Evolutionary conservation across 2,888 invertebrate species (phyloP).

Genomic region (Cryptocheilus praepositus): DNA sequence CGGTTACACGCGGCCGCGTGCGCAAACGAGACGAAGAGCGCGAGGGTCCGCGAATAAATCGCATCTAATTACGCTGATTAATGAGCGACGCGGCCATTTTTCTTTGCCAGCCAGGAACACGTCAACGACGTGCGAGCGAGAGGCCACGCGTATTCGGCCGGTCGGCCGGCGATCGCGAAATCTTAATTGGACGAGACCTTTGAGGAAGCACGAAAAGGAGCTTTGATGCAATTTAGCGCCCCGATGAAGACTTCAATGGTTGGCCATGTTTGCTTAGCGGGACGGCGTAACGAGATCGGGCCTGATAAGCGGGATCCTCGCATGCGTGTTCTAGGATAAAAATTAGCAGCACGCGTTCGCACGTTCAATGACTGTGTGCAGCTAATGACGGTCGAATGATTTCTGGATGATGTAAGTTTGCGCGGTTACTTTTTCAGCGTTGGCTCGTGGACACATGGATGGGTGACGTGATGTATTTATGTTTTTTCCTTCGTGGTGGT

Average conservation of each 20-base stretch:
- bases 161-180: background rate
- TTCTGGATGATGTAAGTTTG: too few relatives aligned
- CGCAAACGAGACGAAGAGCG: conserved; percentile 5
- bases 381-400: too few relatives aligned
- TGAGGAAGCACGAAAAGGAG: conserved; percentile 3
- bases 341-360: background rate
- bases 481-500: too few relatives aligned
- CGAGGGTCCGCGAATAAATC: conserved; percentile 62
- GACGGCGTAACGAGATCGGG: background rate
- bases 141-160: conserved; percentile 6
- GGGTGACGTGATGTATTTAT: too few relatives aligned
- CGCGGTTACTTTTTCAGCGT: too few relatives aligned
- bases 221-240: conserved; percentile 3
- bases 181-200: conserved; percentile 17
- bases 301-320: background rate
- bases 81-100: conserved; percentile 61
- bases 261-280: conserved; percentile 2
- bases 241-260: background rate
- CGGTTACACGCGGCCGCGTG: conserved; percentile 26
- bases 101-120: conserved; percentile 39
- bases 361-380: too few relatives aligned
- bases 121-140: conserved; percentile 31
- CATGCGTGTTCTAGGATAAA: background rate
- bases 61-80: conserved; percentile 72
- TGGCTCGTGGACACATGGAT: too few relatives aligned